Conservation (phyloP, 2,888 invertebrate genomes). For the Diarsia brunnea region DNA sequence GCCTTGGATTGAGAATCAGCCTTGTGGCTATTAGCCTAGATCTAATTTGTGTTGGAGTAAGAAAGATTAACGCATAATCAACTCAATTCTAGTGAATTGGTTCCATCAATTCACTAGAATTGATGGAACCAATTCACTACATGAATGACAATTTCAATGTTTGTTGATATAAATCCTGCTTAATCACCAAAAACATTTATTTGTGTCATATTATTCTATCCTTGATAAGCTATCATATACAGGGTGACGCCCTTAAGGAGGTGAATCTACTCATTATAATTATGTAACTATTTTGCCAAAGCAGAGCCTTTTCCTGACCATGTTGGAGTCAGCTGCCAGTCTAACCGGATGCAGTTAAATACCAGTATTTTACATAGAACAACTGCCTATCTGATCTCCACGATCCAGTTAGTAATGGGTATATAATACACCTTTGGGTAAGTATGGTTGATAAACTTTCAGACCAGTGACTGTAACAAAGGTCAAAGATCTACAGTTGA, state of each 20-base stretch:
- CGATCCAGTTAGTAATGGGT: not conserved
- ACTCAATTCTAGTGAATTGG: not conserved
- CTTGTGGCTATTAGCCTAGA: not conserved
- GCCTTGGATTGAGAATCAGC: not conserved
- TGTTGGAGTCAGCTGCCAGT: not conserved
- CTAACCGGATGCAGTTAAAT: not conserved
- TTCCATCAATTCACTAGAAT: no score
- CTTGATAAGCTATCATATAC: not conserved
- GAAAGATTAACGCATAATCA: not conserved
- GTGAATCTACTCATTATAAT: not conserved
- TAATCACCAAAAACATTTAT: not conserved
- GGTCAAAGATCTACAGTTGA: not conserved
- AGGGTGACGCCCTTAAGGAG: not conserved
- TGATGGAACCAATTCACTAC: no score
- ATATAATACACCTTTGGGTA: not conserved
- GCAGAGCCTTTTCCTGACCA: not conserved
- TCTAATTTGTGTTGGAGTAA: not conserved
- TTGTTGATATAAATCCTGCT: not conserved
- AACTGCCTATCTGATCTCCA: not conserved
- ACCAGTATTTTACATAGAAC: not conserved
- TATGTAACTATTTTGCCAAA: not conserved
- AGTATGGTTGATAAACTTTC: not conserved
- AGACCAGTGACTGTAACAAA: not conserved
- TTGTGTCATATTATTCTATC: conserved; percentile 9
- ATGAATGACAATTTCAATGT: not conserved